phyloP scores from a whole-genome alignment of 2,888 invertebrate species.

The Philhelius pedissequus region DNA sequence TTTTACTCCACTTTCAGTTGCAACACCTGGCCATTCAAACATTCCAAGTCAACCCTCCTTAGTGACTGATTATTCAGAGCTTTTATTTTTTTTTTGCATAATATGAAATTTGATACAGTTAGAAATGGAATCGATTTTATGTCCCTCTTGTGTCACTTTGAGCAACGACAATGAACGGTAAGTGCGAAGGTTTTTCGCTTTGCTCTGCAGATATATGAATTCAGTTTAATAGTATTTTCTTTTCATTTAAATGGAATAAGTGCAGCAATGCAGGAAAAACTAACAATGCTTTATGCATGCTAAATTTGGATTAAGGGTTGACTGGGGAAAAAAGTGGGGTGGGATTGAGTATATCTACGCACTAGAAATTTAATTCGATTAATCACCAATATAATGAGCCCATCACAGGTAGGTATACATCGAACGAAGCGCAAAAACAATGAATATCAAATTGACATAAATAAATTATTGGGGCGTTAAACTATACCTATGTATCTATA shows the following conservation, averaged over 20 bases:
- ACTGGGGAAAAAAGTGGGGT: not conserved
- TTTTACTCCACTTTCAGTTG: not conserved
- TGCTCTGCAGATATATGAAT: slow-evolving; percentile 16
- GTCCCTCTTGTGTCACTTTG: not conserved
- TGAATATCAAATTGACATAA: slow-evolving; percentile 27
- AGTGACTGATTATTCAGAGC: not conserved
- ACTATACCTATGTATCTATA: not conserved
- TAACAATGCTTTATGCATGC: not conserved
- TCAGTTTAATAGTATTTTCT: slow-evolving; percentile 12
- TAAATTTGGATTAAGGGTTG: not conserved
- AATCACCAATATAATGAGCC: slow-evolving; percentile 39
- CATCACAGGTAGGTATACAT: not conserved
- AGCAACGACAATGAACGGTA: not conserved
- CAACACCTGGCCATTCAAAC: not conserved
- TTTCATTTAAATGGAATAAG: not conserved
- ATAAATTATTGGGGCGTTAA: slow-evolving; percentile 15
- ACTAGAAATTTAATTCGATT: slow-evolving; percentile 14
- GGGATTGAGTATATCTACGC: not conserved
- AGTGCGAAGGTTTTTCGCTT: not conserved
- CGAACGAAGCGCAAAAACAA: not conserved
- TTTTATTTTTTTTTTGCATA: not conserved
- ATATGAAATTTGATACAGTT: slow-evolving; percentile 42
- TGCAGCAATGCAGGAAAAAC: slow-evolving; percentile 52
- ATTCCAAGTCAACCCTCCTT: slow-evolving; percentile 4
- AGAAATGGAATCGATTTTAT: slow-evolving; percentile 36